Percentiles rank a stretch among this genome's conserved stretches.
phyloP scores from a whole-genome alignment of 2,797 vertebrate species.

The Characodon lateralis region DNA sequence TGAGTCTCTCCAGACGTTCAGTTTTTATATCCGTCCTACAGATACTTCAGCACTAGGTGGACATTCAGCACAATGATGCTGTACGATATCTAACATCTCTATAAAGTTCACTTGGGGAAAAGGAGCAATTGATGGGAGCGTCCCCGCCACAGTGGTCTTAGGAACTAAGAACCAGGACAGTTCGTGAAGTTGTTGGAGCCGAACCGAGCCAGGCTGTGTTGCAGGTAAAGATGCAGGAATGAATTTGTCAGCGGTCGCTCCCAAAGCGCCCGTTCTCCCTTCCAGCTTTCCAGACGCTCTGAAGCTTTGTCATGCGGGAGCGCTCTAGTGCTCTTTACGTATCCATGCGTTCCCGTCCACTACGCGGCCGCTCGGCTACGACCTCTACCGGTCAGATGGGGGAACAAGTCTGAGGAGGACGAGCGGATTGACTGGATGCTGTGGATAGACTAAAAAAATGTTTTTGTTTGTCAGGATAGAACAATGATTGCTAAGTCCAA shows the following conservation, averaged over 20 bases:
- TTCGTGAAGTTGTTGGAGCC: conserved; percentile 37
- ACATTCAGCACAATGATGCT: conserved; percentile 64
- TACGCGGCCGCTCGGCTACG: conserved; percentile 72
- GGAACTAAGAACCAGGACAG: conserved; percentile 21
- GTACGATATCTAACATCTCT: conserved; percentile 56
- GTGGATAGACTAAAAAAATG: background rate
- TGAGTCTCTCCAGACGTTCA: conserved; percentile 57
- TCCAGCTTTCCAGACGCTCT: conserved; percentile 70
- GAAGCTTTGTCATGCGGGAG: conserved; percentile 76
- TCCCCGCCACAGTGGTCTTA: conserved; percentile 4
- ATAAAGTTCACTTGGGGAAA: conserved; percentile 68
- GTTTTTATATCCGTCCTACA: conserved; percentile 69
- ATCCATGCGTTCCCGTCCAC: conserved; percentile 59
- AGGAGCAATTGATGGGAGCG: conserved; percentile 5
- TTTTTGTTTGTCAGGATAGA: background rate
- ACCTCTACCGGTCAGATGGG: conserved; percentile 78
- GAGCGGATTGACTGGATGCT: conserved; percentile 9
- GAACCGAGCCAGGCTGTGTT: conserved; percentile 19
- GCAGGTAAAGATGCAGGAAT: conserved; percentile 30
- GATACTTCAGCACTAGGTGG: conserved; percentile 54
- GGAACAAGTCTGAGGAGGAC: conserved; percentile 32
- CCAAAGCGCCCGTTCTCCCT: conserved; percentile 49
- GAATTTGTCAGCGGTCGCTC: conserved; percentile 45
- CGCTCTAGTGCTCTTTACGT: conserved; percentile 54
- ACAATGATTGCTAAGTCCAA: background rate